These are phyloP conservation scores for Perca fluviatilis DNA, from an alignment of 2,113 vertebrate species.

Conservation along the genomic window DNA sequence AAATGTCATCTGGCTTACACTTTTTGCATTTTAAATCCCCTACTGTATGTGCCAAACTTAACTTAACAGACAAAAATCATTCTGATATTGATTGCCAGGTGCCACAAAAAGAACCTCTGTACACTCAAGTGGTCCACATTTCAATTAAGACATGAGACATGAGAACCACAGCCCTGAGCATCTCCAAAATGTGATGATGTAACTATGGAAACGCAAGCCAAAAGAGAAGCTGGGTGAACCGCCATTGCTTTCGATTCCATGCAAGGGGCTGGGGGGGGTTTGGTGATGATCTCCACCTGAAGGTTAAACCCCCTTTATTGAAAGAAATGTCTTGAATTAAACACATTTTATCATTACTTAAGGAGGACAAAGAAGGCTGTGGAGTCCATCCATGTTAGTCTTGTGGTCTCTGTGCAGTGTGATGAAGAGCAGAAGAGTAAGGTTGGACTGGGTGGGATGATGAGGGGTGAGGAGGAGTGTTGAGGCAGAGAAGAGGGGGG, in stretches of 20 bases:
- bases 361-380: constrained; percentile 37
- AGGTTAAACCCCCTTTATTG: constrained; percentile 25
- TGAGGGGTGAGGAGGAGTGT: constrained; percentile 3
- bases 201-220: constrained; percentile 68
- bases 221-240: constrained; percentile 46
- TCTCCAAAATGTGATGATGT: constrained; percentile 60
- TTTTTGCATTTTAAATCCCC: constrained; percentile 28
- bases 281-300: constrained; percentile 45
- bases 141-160: constrained; percentile 65
- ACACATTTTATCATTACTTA: constrained; percentile 45
- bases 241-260: constrained; percentile 62
- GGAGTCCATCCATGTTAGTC: constrained; percentile 72
- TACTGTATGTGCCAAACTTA: constrained; percentile 50
- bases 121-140: constrained; percentile 72
- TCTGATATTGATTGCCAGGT: constrained; percentile 54
- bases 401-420: constrained; percentile 69
- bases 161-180: constrained; percentile 66
- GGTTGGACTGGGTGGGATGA: constrained; percentile 38
- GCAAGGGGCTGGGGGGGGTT: constrained; percentile 34
- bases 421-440: constrained; percentile 21
- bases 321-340: constrained; percentile 58
- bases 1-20: constrained; percentile 35
- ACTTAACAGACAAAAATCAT: constrained; percentile 58
- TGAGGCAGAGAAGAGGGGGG: constrained; percentile 1
- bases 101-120: constrained; percentile 64